Evolutionary conservation across 2,797 vertebrate genomes (phyloP).

Genomic region (Gorsachius magnificus): DNA sequence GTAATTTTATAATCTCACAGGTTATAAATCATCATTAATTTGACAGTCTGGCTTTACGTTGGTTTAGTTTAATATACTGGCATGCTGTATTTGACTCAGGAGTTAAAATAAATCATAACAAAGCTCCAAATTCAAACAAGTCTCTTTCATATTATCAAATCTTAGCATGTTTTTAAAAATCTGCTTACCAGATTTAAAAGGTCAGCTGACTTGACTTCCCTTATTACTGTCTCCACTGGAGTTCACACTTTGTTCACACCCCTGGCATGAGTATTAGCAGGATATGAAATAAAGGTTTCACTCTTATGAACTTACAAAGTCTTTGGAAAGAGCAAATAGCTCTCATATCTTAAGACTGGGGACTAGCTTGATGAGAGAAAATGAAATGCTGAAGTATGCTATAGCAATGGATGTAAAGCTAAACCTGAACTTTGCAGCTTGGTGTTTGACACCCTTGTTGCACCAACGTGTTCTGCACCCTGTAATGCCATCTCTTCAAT

Average conservation of each 20-base stretch:
- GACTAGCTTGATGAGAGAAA: background rate
- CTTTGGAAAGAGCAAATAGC: background rate
- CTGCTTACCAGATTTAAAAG: conserved; percentile 43
- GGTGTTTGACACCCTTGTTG: background rate
- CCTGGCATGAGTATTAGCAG: background rate
- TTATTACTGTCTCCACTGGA: conserved; percentile 8
- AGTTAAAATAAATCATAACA: conserved; percentile 50
- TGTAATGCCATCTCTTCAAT: background rate
- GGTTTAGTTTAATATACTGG: conserved; percentile 30
- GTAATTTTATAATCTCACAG: conserved; percentile 56
- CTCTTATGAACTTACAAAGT: background rate
- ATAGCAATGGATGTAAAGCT: background rate
- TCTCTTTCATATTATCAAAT: conserved; percentile 13
- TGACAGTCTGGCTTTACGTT: conserved; percentile 31
- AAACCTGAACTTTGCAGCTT: background rate
- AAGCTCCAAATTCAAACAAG: conserved; percentile 43
- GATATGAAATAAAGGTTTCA: conserved; percentile 23
- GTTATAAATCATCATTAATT: conserved; percentile 53
- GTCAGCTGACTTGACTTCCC: conserved; percentile 5
- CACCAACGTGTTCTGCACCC: background rate
- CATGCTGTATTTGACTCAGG: conserved; percentile 15
- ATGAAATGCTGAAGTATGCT: background rate
- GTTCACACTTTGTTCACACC: conserved; percentile 18
- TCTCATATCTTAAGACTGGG: background rate
- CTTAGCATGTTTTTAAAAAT: conserved; percentile 30